phyloP scores from a whole-genome alignment of 2,113 vertebrate species.

The Tonatia bakeri region DNA sequence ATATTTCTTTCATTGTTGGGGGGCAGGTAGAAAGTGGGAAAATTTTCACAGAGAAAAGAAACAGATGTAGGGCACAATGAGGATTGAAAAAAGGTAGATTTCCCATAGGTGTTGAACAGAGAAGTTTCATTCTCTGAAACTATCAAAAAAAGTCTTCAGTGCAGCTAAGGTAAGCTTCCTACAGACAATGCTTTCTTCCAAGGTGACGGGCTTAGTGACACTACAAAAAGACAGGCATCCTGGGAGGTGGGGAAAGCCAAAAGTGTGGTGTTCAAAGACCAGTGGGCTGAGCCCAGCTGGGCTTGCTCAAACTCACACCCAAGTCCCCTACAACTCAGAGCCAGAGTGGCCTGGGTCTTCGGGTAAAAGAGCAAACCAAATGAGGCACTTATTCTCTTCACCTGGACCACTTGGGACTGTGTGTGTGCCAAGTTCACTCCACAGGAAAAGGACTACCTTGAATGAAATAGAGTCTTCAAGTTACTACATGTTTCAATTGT shows the following conservation, averaged over 20 bases:
- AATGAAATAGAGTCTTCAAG: neutral
- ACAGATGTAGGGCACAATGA: neutral
- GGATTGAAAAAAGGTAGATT: neutral
- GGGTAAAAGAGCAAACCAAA: neutral
- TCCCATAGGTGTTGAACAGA: neutral
- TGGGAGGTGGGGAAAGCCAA: neutral
- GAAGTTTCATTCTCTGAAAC: neutral
- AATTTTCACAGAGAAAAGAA: neutral
- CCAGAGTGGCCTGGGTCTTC: neutral
- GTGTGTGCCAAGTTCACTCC: neutral
- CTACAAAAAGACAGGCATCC: neutral
- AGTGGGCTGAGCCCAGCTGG: neutral
- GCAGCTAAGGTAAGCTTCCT: neutral
- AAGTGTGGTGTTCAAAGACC: neutral
- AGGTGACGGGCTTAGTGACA: neutral
- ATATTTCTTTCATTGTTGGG: neutral
- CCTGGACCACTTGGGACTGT: fast-evolving
- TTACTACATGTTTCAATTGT: neutral
- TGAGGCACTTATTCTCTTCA: too few relatives aligned
- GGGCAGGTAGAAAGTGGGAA: neutral
- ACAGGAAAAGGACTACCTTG: neutral
- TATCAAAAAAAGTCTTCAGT: neutral
- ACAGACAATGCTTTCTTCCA: neutral
- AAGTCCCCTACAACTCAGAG: neutral
- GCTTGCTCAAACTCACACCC: neutral